Evolutionary conservation across 64 coral and sea anemone genomes (phyloP).

Genomic region (Montipora sp.): DNA sequence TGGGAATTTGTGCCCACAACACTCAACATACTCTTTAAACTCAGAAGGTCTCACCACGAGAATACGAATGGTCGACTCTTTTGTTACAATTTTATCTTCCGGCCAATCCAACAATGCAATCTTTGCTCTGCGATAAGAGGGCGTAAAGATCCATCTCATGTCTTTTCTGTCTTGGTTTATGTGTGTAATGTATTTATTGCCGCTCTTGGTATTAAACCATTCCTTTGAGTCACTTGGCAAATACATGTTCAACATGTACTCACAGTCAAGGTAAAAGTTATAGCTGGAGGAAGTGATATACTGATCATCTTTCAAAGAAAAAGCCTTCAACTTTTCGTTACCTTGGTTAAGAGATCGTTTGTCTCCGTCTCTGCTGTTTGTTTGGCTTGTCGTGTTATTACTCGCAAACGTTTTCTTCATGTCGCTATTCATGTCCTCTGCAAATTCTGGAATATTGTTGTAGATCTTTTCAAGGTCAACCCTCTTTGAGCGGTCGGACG

Average conservation of each 20-base stretch:
- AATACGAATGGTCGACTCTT: slow-evolving; percentile 10
- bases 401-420: too few species aligned
- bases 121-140: slow-evolving; percentile 27
- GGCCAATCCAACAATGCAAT: slow-evolving; percentile 44
- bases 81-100: not conserved
- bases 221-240: not conserved
- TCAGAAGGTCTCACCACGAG: slow-evolving; percentile 26
- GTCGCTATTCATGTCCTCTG: too few species aligned
- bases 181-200: not conserved
- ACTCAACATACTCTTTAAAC: not conserved
- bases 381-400: too few species aligned
- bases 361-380: too few species aligned
- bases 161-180: not conserved
- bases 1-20: slow-evolving; percentile 11
- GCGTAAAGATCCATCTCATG: slow-evolving; percentile 46
- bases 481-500: accelerated
- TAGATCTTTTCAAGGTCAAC: too few species aligned
- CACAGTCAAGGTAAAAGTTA: not conserved
- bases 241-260: not conserved
- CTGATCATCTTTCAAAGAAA: too few species aligned
- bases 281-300: too few species aligned
- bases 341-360: too few species aligned
- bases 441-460: too few species aligned
- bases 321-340: too few species aligned
- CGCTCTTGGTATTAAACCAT: not conserved